Percentiles rank a stretch among this genome's conserved stretches.
Evolutionary conservation across 1,140 invertebrate genomes (phyloP).

Genomic region (Listronotus bonariensis): DNA sequence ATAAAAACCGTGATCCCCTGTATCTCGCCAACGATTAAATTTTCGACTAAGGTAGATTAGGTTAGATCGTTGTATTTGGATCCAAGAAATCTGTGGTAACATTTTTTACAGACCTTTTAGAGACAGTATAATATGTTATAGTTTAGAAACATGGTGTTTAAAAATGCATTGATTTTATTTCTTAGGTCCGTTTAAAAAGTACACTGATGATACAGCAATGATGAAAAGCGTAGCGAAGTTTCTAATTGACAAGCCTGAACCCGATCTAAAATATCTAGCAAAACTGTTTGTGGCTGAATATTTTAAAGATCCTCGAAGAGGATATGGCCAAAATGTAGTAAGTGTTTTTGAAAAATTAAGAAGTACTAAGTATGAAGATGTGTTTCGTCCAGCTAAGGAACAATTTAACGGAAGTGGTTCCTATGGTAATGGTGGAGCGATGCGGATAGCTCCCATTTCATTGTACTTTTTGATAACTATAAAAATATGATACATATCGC

Average conservation of each 20-base stretch:
- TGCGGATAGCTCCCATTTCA: constrained; percentile 74
- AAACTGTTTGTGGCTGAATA: constrained; percentile 71
- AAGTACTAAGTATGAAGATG: constrained; percentile 64
- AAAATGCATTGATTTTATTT: constrained; percentile 2
- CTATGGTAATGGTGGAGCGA: constrained; percentile 79
- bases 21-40: too few relatives aligned
- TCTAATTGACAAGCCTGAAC: constrained; percentile 64
- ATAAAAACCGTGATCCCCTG: too few relatives aligned
- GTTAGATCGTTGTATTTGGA: too few relatives aligned
- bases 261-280: constrained; percentile 64
- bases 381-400: constrained; percentile 67
- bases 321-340: constrained; percentile 68
- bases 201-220: constrained; percentile 83
- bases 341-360: constrained; percentile 69
- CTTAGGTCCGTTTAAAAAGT: constrained; percentile 65
- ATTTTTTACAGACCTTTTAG: too few relatives aligned
- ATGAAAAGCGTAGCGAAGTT: constrained; percentile 68
- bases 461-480: constrained; percentile 64
- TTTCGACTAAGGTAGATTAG: too few relatives aligned
- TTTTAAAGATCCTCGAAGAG: constrained; percentile 66
- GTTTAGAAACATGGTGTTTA: background rate
- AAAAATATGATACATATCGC: constrained; percentile 60
- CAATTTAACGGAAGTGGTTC: constrained; percentile 76
- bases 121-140: too few relatives aligned
- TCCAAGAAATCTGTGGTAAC: too few relatives aligned